phyloP scores from a whole-genome alignment of 2,113 vertebrate species.

The Steatornis caripensis region DNA sequence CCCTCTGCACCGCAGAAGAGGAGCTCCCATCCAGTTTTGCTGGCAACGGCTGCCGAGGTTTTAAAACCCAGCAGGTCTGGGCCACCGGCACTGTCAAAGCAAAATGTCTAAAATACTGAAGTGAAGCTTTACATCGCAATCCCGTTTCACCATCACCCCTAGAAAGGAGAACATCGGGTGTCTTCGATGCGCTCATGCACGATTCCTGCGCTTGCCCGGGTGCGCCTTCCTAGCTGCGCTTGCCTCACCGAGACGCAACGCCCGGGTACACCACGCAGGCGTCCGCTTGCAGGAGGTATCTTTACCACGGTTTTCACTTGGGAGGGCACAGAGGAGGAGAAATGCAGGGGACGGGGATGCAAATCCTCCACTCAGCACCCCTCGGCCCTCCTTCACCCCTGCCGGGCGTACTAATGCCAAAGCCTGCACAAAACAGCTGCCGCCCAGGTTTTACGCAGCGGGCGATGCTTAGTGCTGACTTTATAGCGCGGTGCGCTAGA shows the following conservation, averaged over 20 bases:
- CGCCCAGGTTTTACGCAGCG: not conserved
- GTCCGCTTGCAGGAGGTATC: not conserved
- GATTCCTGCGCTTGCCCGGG: not conserved
- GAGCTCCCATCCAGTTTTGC: not conserved
- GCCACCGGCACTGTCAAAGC: not conserved
- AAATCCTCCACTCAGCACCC: not conserved
- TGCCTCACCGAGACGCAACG: accelerated
- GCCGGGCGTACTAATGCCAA: not conserved
- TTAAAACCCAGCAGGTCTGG: not conserved
- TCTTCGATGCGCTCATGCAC: not conserved
- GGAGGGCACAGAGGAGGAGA: not conserved
- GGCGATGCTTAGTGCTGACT: not conserved
- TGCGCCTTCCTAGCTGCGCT: no score
- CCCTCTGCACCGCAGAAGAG: not conserved
- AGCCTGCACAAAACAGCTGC: not conserved
- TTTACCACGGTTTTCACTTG: not conserved
- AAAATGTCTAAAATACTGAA: not conserved
- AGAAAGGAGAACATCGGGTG: not conserved
- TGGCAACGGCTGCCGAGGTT: not conserved
- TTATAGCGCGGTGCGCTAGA: not conserved
- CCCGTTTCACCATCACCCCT: not conserved
- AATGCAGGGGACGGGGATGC: not conserved
- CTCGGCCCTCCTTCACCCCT: not conserved
- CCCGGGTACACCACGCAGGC: not conserved
- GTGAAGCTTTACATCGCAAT: not conserved